Conservation (phyloP, 2,888 invertebrate genomes). For the Ypsolopha scabrella region DNA sequence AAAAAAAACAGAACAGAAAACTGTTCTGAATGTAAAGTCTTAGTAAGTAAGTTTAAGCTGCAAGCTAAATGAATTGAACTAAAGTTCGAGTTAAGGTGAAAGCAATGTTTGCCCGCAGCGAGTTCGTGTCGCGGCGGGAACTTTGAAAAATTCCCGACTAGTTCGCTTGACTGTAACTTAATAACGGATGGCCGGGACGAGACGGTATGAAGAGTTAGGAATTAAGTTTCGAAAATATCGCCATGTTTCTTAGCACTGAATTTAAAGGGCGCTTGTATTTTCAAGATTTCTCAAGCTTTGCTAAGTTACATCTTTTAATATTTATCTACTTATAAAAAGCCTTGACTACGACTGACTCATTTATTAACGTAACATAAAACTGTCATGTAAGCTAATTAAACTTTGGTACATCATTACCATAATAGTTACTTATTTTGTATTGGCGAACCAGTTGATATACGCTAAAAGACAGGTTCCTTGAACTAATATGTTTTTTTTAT, state of each 20-base stretch:
- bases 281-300: neutral
- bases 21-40: neutral
- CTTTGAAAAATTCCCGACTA: conserved; percentile 52
- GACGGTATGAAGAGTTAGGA: conserved; percentile 25
- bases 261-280: conserved; percentile 19
- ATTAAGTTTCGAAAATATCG: conserved; percentile 46
- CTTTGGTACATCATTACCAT: too few species aligned
- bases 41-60: too few species aligned
- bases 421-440: too few species aligned
- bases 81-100: conserved; percentile 44
- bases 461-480: too few species aligned
- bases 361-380: too few species aligned
- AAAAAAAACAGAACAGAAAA: too few species aligned
- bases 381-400: too few species aligned
- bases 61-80: conserved; percentile 48
- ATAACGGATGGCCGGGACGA: conserved; percentile 19
- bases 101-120: conserved; percentile 24
- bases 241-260: conserved; percentile 12
- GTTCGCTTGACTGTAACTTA: conserved; percentile 61
- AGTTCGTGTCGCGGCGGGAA: conserved; percentile 14
- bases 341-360: too few species aligned
- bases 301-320: too few species aligned
- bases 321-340: too few species aligned
- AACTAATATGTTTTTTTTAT: too few species aligned
- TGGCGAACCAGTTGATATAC: too few species aligned